Conservation (phyloP, 2,888 invertebrate genomes). For the Prenolepis imparis region DNA sequence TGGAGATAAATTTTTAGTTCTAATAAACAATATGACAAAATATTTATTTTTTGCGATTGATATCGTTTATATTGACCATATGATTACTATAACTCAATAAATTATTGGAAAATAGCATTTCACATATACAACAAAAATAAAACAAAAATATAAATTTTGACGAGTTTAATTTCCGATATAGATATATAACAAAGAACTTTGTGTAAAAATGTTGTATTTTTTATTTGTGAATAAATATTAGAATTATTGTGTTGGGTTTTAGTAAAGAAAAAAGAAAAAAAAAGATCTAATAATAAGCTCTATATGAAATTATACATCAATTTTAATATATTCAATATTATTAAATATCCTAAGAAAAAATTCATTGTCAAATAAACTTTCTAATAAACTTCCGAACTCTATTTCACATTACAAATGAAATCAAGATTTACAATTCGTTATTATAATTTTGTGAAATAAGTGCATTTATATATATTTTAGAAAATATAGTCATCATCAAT, state of each 20-base stretch:
- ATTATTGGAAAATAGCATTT: neutral
- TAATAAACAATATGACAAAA: neutral
- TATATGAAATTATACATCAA: neutral
- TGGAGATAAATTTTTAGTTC: neutral
- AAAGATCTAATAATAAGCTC: neutral
- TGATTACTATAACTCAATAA: neutral
- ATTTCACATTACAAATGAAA: slow-evolving; percentile 5
- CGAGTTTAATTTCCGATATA: neutral
- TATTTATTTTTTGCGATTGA: neutral
- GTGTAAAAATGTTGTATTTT: neutral
- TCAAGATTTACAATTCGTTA: slow-evolving; percentile 34
- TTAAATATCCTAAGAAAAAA: neutral
- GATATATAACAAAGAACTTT: neutral
- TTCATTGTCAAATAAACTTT: neutral
- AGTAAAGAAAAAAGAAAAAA: neutral
- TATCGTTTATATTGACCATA: neutral
- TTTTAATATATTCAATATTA: neutral
- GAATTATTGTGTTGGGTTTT: neutral
- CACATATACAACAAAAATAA: neutral
- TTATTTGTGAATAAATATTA: neutral
- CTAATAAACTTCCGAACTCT: slow-evolving; percentile 12
- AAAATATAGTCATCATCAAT: neutral
- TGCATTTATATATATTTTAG: slow-evolving; percentile 14
- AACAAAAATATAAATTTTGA: neutral
- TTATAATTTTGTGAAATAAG: slow-evolving; percentile 33